Evolutionary conservation across 2,797 vertebrate genomes (phyloP).

Genomic region (Lacerta viridis): DNA sequence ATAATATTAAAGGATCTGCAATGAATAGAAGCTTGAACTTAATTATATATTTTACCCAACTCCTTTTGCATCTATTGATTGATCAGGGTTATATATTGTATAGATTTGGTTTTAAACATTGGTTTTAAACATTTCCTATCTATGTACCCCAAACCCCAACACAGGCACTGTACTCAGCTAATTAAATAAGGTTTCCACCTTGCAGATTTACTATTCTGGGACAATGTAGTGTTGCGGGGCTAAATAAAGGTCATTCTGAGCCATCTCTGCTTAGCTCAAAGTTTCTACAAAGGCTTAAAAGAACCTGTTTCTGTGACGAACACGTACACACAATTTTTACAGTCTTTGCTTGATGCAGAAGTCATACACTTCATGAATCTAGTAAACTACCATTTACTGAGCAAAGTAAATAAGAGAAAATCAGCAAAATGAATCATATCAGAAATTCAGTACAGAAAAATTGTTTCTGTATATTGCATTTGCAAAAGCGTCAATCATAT

Average conservation of each 20-base stretch:
- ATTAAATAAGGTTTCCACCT: too few relatives aligned
- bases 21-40: background rate
- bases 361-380: conserved; percentile 20
- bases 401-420: conserved; percentile 54
- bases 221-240: too few relatives aligned
- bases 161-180: too few relatives aligned
- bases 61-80: too few relatives aligned
- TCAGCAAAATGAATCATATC: conserved; percentile 35
- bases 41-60: background rate
- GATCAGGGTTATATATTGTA: background rate
- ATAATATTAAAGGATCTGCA: background rate
- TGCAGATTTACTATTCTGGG: too few relatives aligned
- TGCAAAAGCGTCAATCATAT: conserved; percentile 39
- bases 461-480: conserved; percentile 44
- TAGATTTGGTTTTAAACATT: background rate
- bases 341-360: conserved; percentile 31
- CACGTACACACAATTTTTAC: background rate
- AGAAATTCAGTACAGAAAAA: conserved; percentile 52
- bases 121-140: too few relatives aligned
- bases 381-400: conserved; percentile 44
- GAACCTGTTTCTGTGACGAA: background rate
- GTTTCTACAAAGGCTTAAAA: background rate
- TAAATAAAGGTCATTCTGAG: too few relatives aligned
- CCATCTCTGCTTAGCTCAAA: too few relatives aligned
- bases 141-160: too few relatives aligned